A percentile compares a stretch with the other conserved stretches of the same genome.
These are phyloP conservation scores for Antheraea yamamai DNA, from an alignment of 2,888 invertebrate genomes.

Conservation along the genomic window DNA sequence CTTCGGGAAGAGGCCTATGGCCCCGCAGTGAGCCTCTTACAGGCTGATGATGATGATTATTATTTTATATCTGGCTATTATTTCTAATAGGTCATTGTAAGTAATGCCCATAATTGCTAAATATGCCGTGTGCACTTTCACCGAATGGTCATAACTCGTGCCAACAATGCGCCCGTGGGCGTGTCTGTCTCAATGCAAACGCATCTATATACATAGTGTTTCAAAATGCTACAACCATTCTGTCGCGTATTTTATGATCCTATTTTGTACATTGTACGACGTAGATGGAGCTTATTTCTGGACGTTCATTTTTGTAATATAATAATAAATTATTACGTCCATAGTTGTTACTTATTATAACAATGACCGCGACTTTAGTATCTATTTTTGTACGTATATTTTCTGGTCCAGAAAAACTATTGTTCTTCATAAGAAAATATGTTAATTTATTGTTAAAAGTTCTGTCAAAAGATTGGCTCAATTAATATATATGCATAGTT, in stretches of 20 bases:
- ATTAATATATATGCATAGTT: too few relatives aligned
- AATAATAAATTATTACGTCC: neutral
- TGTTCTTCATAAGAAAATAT: too few relatives aligned
- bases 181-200: constrained; percentile 8
- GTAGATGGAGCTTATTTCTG: neutral
- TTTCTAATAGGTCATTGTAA: neutral
- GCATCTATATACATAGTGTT: neutral
- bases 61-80: neutral
- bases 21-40: too few relatives aligned
- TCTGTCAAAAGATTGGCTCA: too few relatives aligned
- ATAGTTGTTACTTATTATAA: neutral
- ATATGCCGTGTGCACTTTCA: neutral
- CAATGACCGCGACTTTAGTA: neutral
- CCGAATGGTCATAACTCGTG: neutral
- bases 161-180: constrained; percentile 8
- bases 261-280: neutral
- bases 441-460: too few relatives aligned
- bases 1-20: too few relatives aligned
- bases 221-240: neutral
- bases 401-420: too few relatives aligned
- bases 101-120: neutral
- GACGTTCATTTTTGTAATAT: neutral
- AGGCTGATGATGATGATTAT: neutral
- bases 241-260: neutral
- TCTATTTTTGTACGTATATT: too few relatives aligned